Conservation (phyloP, 2,797 vertebrate species). For the Pteropus rufus region DNA sequence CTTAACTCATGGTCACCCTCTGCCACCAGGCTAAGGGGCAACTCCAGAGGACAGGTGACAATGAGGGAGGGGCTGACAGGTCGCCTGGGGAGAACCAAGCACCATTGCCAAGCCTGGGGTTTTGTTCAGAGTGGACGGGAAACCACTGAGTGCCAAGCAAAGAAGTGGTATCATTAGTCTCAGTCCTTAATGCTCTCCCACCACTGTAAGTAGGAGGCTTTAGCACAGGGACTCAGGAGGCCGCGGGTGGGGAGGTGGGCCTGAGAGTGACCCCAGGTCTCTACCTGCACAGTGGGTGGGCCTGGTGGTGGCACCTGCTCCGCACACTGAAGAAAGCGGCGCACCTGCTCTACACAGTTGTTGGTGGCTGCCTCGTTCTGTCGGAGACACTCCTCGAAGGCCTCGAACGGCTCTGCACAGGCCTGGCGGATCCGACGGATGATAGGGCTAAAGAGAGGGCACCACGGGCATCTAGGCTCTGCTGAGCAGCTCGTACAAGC, state of each 20-base stretch:
- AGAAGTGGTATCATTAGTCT: background rate
- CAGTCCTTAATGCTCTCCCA: background rate
- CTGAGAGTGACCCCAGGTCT: background rate
- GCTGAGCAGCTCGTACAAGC: background rate
- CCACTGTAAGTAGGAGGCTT: background rate
- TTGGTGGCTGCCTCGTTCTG: slow-evolving; percentile 85
- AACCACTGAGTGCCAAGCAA: background rate
- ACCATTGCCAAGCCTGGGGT: background rate
- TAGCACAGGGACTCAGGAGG: too few relatives aligned
- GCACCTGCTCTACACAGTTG: slow-evolving; percentile 87
- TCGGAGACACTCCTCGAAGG: slow-evolving; percentile 91
- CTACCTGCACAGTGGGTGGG: slow-evolving; percentile 33
- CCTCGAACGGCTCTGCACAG: slow-evolving; percentile 88
- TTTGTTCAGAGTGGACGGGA: background rate
- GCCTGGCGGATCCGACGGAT: slow-evolving; percentile 91
- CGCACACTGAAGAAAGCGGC: slow-evolving; percentile 90
- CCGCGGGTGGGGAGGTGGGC: too few relatives aligned
- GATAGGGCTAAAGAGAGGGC: slow-evolving; percentile 85
- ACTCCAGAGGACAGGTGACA: too few relatives aligned
- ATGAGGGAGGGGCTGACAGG: background rate
- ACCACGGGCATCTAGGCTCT: background rate
- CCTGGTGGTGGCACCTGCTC: slow-evolving; percentile 86
- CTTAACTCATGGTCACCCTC: too few relatives aligned
- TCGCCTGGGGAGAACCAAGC: background rate
- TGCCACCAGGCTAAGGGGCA: background rate